These are phyloP conservation scores for Ptychoptera contaminata DNA, from an alignment of 2,888 invertebrate species.

Conservation along the genomic window DNA sequence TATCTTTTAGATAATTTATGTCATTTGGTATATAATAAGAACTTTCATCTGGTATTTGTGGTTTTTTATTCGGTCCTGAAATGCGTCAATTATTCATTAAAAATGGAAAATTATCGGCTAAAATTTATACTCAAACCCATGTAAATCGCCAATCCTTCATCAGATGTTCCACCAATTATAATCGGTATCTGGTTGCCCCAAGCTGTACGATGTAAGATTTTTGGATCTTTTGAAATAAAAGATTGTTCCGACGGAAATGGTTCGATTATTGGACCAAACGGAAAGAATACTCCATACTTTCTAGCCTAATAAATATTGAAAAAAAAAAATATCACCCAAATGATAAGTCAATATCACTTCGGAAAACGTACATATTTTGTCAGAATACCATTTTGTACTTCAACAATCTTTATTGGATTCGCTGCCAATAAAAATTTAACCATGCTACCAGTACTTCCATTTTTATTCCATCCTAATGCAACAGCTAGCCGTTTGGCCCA, in stretches of 20 bases:
- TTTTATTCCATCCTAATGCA: constrained; percentile 21
- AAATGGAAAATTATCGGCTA: too few relatives aligned
- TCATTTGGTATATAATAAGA: too few relatives aligned
- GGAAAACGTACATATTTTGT: constrained; percentile 16
- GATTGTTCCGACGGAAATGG: constrained; percentile 23
- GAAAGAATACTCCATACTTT: constrained; percentile 20
- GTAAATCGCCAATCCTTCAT: constrained; percentile 26
- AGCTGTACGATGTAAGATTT: constrained; percentile 17
- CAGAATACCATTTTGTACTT: constrained; percentile 17
- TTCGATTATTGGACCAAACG: constrained; percentile 26
- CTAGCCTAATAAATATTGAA: constrained; percentile 17
- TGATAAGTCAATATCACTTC: too few relatives aligned
- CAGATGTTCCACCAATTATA: constrained; percentile 25
- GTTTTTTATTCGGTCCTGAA: too few relatives aligned
- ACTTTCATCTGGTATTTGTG: too few relatives aligned
- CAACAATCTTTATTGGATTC: constrained; percentile 19
- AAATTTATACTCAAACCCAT: constrained; percentile 11
- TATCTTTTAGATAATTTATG: too few relatives aligned
- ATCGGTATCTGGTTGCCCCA: constrained; percentile 27
- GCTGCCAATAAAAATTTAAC: constrained; percentile 20
- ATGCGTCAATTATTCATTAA: too few relatives aligned
- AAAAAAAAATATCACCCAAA: too few relatives aligned
- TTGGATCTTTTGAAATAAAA: constrained; percentile 18
- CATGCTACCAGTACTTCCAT: constrained; percentile 20
- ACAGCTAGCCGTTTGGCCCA: constrained; percentile 25